Evolutionary conservation across 2,113 vertebrate species (phyloP).

Genomic region (Tragelaphus scriptus): DNA sequence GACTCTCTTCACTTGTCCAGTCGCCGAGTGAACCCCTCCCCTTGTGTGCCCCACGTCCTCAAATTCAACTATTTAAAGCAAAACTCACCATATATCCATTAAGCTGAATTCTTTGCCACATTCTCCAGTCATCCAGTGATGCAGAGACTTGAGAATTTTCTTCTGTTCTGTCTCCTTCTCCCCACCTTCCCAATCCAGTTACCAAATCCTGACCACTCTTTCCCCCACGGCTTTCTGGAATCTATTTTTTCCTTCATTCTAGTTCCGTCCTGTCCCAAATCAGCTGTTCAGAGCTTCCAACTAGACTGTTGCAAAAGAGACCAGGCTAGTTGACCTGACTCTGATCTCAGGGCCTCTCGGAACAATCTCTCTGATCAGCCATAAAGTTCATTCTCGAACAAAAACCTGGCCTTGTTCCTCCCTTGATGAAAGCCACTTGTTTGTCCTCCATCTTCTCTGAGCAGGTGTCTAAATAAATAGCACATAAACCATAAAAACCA

Average conservation of each 20-base stretch:
- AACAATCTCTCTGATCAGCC: background rate
- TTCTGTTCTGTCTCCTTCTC: background rate
- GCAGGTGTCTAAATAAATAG: background rate
- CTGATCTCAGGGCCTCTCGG: background rate
- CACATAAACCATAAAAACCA: background rate
- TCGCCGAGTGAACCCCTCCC: background rate
- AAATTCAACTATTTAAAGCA: background rate
- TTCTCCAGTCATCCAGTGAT: background rate
- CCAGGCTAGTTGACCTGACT: background rate
- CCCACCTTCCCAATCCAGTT: background rate
- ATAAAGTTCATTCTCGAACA: background rate
- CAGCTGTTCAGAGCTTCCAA: background rate
- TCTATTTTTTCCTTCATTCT: background rate
- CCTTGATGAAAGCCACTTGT: background rate
- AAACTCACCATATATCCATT: background rate
- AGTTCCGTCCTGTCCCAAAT: background rate
- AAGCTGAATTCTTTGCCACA: background rate
- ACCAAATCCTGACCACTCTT: background rate
- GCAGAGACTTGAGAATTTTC: background rate
- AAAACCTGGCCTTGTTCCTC: background rate
- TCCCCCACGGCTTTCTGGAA: background rate
- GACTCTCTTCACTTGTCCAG: background rate
- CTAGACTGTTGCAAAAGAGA: background rate
- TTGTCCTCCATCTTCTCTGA: background rate
- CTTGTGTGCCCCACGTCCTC: background rate